Conservation (phyloP, 2,888 invertebrate genomes). For the Caprella mutica region DNA sequence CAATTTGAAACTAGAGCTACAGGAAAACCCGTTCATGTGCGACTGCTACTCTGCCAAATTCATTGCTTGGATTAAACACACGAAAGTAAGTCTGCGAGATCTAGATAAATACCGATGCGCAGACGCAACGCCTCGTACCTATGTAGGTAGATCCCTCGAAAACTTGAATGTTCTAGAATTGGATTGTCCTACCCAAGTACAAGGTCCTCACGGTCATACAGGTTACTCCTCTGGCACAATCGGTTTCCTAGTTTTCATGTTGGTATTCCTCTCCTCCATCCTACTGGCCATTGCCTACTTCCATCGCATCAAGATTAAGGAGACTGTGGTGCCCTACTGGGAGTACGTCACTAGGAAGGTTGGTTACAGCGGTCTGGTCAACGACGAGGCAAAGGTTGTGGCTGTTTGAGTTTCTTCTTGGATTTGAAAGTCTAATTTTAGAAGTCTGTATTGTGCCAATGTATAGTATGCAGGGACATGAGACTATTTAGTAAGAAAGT, state of each 20-base stretch:
- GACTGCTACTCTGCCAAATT: constrained; percentile 49
- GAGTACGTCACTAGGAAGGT: constrained; percentile 35
- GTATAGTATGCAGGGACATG: too few relatives aligned
- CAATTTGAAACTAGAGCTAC: constrained; percentile 51
- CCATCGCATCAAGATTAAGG: constrained; percentile 15
- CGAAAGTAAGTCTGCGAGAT: constrained; percentile 37
- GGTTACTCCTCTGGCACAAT: constrained; percentile 10
- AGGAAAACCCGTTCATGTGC: constrained; percentile 57
- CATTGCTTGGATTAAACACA: constrained; percentile 52
- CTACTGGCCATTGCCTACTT: constrained; percentile 25
- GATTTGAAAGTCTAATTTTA: too few relatives aligned
- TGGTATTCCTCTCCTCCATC: constrained; percentile 22
- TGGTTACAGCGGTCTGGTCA: constrained; percentile 33
- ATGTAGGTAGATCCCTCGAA: constrained; percentile 9
- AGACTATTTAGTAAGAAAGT: too few relatives aligned
- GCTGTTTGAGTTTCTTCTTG: too few relatives aligned
- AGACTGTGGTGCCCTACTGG: constrained; percentile 34
- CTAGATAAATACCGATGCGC: constrained; percentile 13
- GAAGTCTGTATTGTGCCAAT: too few relatives aligned
- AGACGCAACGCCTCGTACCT: constrained; percentile 17
- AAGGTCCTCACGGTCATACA: neutral
- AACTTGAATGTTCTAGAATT: neutral
- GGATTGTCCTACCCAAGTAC: neutral
- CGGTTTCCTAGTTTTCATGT: constrained; percentile 19
- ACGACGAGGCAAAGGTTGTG: constrained; percentile 28